Evolutionary conservation across 2,113 vertebrate species (phyloP).

Genomic region (Charina bottae): DNA sequence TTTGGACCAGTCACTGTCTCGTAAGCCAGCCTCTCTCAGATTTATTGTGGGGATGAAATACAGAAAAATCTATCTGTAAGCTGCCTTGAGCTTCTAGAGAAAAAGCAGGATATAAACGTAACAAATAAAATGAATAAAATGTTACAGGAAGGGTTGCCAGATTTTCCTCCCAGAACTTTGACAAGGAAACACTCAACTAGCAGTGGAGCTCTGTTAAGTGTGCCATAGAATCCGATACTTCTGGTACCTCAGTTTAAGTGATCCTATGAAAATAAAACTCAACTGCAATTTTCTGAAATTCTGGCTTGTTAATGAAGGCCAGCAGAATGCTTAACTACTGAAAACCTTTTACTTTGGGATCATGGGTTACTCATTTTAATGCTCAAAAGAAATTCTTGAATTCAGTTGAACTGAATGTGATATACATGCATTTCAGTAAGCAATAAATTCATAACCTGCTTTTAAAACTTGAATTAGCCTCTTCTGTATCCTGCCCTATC

Average conservation of each 20-base stretch:
- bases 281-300: not conserved
- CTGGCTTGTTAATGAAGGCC: not conserved
- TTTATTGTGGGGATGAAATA: not conserved
- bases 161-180: constrained; percentile 36
- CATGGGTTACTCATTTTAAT: not conserved
- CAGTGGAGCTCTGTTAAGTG: constrained; percentile 36
- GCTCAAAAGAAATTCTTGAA: not conserved
- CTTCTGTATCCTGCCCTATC: not conserved
- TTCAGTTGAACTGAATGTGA: not conserved
- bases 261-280: constrained; percentile 13
- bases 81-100: not conserved
- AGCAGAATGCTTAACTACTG: not conserved
- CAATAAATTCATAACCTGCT: not conserved
- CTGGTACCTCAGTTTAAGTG: not conserved
- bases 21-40: not conserved
- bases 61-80: not conserved
- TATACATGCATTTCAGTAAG: not conserved
- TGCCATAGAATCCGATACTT: constrained; percentile 1
- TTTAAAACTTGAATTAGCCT: not conserved
- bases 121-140: constrained; percentile 35
- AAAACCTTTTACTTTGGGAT: not conserved
- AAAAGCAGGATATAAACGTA: not conserved
- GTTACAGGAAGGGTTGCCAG: constrained; percentile 47
- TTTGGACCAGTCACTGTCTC: too few species aligned
- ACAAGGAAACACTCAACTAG: constrained; percentile 28